phyloP scores from a whole-genome alignment of 2,797 vertebrate species.

The Aplochiton taeniatus region DNA sequence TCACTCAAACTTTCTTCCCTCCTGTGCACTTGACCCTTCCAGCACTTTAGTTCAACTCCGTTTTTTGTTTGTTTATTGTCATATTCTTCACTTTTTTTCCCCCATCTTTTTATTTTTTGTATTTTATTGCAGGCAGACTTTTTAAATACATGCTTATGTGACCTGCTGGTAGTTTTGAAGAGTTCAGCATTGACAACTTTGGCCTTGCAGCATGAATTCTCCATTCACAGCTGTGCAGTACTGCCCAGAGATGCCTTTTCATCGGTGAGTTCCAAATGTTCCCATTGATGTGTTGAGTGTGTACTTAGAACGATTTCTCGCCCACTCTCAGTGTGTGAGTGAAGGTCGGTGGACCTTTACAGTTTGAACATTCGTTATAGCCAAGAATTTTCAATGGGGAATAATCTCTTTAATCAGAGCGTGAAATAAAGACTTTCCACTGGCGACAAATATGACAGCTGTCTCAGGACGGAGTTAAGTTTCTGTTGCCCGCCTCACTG shows the following conservation, averaged over 20 bases:
- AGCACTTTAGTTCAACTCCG: slow-evolving; percentile 76
- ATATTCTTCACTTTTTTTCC: slow-evolving; percentile 50
- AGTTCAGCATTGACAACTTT: slow-evolving; percentile 58
- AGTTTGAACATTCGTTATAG: no score
- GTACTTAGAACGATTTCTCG: neutral
- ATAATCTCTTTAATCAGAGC: no score
- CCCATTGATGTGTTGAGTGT: neutral
- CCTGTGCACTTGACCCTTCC: slow-evolving; percentile 84
- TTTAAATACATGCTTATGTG: slow-evolving; percentile 61
- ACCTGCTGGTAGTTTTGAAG: slow-evolving; percentile 58
- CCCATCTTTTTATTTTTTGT: slow-evolving; percentile 60
- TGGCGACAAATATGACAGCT: no score
- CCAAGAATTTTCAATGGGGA: no score
- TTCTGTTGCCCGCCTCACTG: no score
- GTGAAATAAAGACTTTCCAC: no score
- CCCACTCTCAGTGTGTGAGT: neutral
- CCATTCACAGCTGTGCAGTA: slow-evolving; percentile 87
- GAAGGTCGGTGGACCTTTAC: neutral
- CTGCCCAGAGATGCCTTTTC: slow-evolving; percentile 91
- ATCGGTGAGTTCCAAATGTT: slow-evolving; percentile 84
- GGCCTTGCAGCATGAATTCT: slow-evolving; percentile 87
- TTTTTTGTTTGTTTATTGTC: slow-evolving; percentile 73
- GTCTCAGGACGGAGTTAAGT: no score
- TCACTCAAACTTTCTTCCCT: slow-evolving; percentile 79
- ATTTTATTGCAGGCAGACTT: slow-evolving; percentile 37